Evolutionary conservation across 2,888 invertebrate genomes (phyloP).

Genomic region (Papilio elwesi): DNA sequence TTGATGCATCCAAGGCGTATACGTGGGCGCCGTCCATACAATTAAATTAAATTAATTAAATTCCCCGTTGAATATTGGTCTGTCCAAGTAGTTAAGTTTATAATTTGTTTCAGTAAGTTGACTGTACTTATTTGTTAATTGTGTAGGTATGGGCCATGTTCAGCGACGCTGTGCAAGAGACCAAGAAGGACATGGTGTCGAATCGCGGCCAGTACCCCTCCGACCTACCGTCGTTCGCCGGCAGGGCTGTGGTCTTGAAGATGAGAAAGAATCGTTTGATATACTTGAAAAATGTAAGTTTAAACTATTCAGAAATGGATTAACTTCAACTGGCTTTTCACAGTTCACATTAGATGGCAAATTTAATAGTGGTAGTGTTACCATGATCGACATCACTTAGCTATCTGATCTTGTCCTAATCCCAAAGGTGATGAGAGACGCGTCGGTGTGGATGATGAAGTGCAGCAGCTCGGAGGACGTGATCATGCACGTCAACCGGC

Average conservation of each 20-base stretch:
- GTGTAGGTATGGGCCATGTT: conserved; percentile 90
- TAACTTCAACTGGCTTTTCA: not conserved
- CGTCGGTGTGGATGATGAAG: conserved; percentile 89
- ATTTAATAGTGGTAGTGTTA: no score
- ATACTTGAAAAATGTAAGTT: conserved; percentile 82
- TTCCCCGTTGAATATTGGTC: not conserved
- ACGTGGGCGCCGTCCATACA: no score
- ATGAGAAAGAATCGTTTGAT: conserved; percentile 87
- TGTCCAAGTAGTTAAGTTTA: not conserved
- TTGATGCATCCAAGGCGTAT: no score
- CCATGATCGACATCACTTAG: no score
- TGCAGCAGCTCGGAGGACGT: conserved; percentile 90
- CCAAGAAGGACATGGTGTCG: conserved; percentile 87
- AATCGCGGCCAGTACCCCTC: conserved; percentile 86
- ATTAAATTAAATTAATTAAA: not conserved
- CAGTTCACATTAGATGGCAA: no score
- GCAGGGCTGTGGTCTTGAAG: conserved; percentile 87
- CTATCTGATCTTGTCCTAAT: conserved; percentile 31
- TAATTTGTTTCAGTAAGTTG: not conserved
- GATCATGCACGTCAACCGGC: conserved; percentile 86
- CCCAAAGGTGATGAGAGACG: conserved; percentile 86
- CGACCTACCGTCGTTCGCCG: conserved; percentile 88
- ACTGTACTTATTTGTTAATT: not conserved
- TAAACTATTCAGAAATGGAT: not conserved
- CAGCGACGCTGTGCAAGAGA: conserved; percentile 88